Evolutionary conservation across 2,888 invertebrate genomes (phyloP), one percentile per base, ranked within the genome.

Genomic region (Trachelus iudaicus): DNA sequence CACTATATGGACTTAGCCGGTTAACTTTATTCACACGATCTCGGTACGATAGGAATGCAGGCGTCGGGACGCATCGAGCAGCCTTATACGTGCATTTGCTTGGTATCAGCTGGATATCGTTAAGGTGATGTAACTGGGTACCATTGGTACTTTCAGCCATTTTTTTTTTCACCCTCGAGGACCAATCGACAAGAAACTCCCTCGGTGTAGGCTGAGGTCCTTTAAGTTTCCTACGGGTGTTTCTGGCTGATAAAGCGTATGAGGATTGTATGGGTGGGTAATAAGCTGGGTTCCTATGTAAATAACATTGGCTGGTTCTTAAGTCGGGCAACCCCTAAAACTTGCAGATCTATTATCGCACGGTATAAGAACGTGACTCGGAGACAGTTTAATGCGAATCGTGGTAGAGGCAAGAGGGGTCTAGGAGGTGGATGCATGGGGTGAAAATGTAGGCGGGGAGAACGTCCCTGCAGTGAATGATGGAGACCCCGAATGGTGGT

Each of bases 21-120:
- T 81, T 83, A 84, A 84, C 84, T 84, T 83, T 78, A 83, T 86
- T 84, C 83, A 76, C 81, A 77, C 80, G 79, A 85, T 82, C 81
- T 77, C 80, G 56, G 56, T 9, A 56, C 56, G 56, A 71, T 34
- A 71, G 71, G 23, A 30, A 34, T 15, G 31, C 6, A 30, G 71
- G 12, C 71, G 71, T 71, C 71, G 71, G 9, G 31, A 30, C 71
- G 33, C 30, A 31, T 71, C 71, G 71, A 30, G 23, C 71, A 71
- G 13, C 56, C 23, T 0, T 2, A 9, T 56, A 23, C 23, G 23
- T 56, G 15, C 9, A 23, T 56, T 56, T 0, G 23, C 56, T 56
- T 56, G 2, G 23, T 56, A 23, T 56, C 9, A 56, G 56, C 23
- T 56, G 23, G 9, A 6, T 56, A 56, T 56, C 56, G 6, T 56